Conservation (phyloP, 2,888 invertebrate species). For the Chalcosyrphus nemorum region DNA sequence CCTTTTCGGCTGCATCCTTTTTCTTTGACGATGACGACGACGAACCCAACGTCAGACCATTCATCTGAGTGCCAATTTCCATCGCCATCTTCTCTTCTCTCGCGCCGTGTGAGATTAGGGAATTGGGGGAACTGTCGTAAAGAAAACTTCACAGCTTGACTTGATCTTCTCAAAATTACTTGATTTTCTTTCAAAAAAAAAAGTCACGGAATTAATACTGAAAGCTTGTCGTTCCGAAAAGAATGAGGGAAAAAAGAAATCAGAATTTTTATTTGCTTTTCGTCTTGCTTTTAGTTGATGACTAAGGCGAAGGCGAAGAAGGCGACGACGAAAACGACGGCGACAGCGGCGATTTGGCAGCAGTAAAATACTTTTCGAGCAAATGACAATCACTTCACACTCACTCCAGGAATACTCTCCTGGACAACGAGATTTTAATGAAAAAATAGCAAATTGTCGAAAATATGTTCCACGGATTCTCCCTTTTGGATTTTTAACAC, state of each 20-base stretch:
- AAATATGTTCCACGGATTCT: conserved; percentile 62
- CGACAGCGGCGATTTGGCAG: conserved; percentile 5
- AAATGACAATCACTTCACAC: conserved; percentile 10
- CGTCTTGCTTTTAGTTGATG: conserved; percentile 49
- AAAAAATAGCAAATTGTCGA: conserved; percentile 47
- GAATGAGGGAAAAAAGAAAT: conserved; percentile 25
- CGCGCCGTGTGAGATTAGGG: conserved; percentile 46
- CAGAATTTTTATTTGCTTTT: conserved; percentile 36
- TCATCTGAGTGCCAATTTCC: conserved; percentile 80
- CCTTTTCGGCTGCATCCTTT: conserved; percentile 80
- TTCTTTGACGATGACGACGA: conserved; percentile 75
- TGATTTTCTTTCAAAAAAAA: conserved; percentile 38
- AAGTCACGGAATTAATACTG: conserved; percentile 67
- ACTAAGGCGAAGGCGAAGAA: no score
- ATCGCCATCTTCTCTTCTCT: conserved; percentile 79
- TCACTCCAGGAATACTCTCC: no score
- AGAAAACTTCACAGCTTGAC: conserved; percentile 10
- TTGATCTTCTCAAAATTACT: conserved; percentile 48
- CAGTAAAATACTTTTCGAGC: neutral
- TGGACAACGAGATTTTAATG: no score
- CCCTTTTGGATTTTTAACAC: conserved; percentile 65
- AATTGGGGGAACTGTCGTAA: conserved; percentile 2
- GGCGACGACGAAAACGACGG: conserved; percentile 20
- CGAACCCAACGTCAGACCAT: conserved; percentile 76
- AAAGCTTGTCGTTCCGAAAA: conserved; percentile 35